A percentile compares a stretch with the other conserved stretches of the same genome.
phyloP scores from a whole-genome alignment of 2,113 vertebrate species.

The Poecile atricapillus region DNA sequence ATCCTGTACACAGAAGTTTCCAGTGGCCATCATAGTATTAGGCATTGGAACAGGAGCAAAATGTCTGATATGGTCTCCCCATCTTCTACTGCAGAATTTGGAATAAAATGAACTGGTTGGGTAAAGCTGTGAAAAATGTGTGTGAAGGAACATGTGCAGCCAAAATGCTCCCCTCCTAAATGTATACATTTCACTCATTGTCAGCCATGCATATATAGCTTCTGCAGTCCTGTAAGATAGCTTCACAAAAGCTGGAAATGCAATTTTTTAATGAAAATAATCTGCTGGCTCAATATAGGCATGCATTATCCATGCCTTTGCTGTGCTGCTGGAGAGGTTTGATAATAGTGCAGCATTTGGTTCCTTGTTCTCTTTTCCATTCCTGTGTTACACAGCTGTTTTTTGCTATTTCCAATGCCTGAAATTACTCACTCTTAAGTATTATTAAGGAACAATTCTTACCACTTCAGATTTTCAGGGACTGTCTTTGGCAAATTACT shows the following conservation, averaged over 20 bases:
- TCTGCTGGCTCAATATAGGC: background rate
- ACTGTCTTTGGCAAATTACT: background rate
- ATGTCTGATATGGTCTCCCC: background rate
- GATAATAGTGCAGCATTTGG: background rate
- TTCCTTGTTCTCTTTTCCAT: background rate
- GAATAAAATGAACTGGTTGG: background rate
- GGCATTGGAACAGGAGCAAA: background rate
- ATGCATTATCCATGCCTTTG: background rate
- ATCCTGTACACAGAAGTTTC: background rate
- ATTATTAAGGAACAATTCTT: background rate
- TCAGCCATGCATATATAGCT: background rate
- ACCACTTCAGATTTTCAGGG: background rate
- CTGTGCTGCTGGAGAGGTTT: background rate
- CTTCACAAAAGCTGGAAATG: background rate
- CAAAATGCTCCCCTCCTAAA: background rate
- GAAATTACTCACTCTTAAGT: background rate
- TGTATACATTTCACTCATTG: background rate
- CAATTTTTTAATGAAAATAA: constrained; percentile 1
- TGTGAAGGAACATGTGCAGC: background rate
- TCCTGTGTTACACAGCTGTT: background rate
- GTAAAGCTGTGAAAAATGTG: background rate
- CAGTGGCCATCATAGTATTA: background rate
- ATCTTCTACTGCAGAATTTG: background rate
- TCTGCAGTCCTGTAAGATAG: background rate
- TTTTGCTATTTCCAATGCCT: background rate